Conservation (phyloP, 2,113 vertebrate species). For the Jacana jacana region DNA sequence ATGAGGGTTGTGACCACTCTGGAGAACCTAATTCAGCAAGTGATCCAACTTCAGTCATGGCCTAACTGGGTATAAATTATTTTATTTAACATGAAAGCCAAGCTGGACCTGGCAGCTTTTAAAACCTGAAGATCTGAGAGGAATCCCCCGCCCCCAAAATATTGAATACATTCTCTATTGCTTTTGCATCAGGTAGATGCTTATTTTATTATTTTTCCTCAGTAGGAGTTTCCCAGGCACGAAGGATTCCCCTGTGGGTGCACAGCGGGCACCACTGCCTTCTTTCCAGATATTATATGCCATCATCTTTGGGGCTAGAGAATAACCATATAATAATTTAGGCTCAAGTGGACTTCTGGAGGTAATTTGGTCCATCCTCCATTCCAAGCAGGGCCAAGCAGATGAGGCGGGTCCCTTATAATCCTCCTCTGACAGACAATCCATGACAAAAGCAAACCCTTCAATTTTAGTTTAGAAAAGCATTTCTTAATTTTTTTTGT, state of each 20-base stretch:
- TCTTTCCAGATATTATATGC: not conserved
- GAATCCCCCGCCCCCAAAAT: not conserved
- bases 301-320: not conserved
- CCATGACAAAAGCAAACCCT: not conserved
- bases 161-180: not conserved
- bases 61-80: not conserved
- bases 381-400: not conserved
- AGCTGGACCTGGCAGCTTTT: not conserved
- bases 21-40: not conserved
- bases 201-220: not conserved
- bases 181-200: not conserved
- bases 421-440: not conserved
- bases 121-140: not conserved
- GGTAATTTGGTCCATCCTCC: not conserved
- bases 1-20: not conserved
- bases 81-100: not conserved
- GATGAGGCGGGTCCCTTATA: not conserved
- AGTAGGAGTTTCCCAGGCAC: not conserved
- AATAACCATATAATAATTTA: not conserved
- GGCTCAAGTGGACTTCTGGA: not conserved
- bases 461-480: not conserved
- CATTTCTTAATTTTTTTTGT: not conserved
- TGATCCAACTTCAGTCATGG: not conserved
- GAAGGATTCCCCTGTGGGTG: not conserved
- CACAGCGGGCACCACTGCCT: accelerated